Conservation (phyloP, 2,113 vertebrate species). For the Eulemur rufifrons region DNA sequence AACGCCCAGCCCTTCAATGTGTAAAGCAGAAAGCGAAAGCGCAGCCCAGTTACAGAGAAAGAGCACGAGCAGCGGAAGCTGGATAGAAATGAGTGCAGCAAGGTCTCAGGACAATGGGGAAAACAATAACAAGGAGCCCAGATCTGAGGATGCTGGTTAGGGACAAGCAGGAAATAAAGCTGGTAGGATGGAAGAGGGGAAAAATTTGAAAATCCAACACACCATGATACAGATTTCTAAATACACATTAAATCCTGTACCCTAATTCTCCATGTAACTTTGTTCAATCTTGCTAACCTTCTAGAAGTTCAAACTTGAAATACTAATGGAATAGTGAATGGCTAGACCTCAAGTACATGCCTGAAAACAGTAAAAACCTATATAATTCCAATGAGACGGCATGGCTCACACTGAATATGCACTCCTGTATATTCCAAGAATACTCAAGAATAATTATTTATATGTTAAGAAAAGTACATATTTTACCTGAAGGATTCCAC, state of each 20-base stretch:
- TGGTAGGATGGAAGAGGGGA: background rate
- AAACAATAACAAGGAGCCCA: background rate
- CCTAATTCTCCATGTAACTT: background rate
- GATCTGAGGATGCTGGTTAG: background rate
- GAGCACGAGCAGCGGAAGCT: background rate
- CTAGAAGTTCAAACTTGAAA: conserved; percentile 29
- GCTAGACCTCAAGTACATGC: background rate
- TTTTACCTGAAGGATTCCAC: background rate
- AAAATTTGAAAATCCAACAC: background rate
- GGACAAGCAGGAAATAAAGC: background rate
- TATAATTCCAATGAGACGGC: background rate
- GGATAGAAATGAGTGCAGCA: background rate
- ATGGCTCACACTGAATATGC: background rate
- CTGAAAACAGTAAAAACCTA: background rate
- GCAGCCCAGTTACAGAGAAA: background rate
- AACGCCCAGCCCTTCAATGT: background rate
- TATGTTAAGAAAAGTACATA: conserved; percentile 21
- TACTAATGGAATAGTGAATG: background rate
- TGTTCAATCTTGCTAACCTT: conserved; percentile 29
- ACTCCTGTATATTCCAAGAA: background rate
- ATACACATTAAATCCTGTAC: background rate
- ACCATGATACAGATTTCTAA: background rate
- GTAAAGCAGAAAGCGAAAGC: background rate
- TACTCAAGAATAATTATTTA: background rate
- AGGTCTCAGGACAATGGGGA: background rate